These are phyloP conservation scores for Linyphia triangularis DNA, from an alignment of 2,888 invertebrate species.

Conservation along the genomic window DNA sequence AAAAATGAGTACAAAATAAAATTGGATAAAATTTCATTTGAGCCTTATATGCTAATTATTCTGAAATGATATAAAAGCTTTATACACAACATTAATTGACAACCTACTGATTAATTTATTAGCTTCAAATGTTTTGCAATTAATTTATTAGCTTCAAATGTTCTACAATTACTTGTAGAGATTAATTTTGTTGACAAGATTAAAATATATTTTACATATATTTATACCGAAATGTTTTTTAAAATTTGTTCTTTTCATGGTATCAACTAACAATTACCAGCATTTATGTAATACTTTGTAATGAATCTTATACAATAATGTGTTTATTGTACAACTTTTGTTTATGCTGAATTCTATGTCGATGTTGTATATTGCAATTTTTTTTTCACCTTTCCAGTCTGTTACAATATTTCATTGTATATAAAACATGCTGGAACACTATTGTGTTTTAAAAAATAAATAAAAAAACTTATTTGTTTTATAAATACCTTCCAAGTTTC, in stretches of 20 bases:
- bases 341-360: not conserved
- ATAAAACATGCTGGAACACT: slow-evolving; percentile 22
- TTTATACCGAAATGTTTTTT: not conserved
- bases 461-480: slow-evolving; percentile 4
- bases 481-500: not conserved
- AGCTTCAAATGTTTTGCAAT: not conserved
- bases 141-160: not conserved
- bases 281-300: too few relatives aligned
- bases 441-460: not conserved
- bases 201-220: too few relatives aligned
- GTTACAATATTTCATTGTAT: slow-evolving; percentile 20
- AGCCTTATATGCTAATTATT: not conserved
- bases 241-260: not conserved
- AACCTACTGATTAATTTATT: not conserved
- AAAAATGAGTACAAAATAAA: not conserved
- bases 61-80: not conserved
- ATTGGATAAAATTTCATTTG: not conserved
- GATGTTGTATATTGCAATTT: not conserved
- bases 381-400: not conserved
- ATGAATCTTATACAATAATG: too few relatives aligned
- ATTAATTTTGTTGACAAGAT: too few relatives aligned
- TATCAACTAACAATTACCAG: too few relatives aligned
- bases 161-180: not conserved
- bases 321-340: too few relatives aligned
- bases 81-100: not conserved